Evolutionary conservation across 2,797 vertebrate species (phyloP), one percentile per base, ranked within the genome.

Genomic region (Lycodopsis pacificus): DNA sequence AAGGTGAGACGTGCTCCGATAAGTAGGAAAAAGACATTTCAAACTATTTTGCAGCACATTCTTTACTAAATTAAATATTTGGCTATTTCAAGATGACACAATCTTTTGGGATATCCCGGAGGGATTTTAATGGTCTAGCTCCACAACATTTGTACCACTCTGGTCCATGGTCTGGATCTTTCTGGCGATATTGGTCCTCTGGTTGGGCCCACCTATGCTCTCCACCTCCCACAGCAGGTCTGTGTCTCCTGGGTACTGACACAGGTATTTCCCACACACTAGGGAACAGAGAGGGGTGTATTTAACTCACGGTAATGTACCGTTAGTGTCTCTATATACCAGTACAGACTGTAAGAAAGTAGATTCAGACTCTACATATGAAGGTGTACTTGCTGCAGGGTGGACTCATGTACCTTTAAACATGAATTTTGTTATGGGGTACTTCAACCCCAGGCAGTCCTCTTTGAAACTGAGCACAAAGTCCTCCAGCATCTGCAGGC

Each of bases 241-340:
- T 53, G 82, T 83, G 84, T 97, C 91, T 62, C 65, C 93, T 59
- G 97, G 96, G 68, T 96, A 94, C 80, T 94, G 95, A 73, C 94
- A 89, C 82, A 96, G 89, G 85, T 97, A 97, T 4, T 95, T 94
- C 83, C 94, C 92, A 90, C 96, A 97, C 90, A 96, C 97, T 98
- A 91, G 77, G 27, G 70, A 76, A 91, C 51, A 85, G 48, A 76
- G 88, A 67, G 19, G 8, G 19, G 19, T 38, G 5, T 49, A 15
- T 19, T 27, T 0, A 61, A 27, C 1, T 19, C 3, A 20, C 1
- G 54, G 46, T 42, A 34, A 48, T 30, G 2, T 25, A 61, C 19
- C 13, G 2, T 46, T 46, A 40, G 19, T 36, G 32, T 12, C 40
- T 65, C 27, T 44, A 46, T 57, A 67, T 17, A 66, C 19, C 20